Evolutionary conservation across 2,113 vertebrate species (phyloP), one percentile per base, ranked within the genome.

Genomic region (Scophthalmus maximus): DNA sequence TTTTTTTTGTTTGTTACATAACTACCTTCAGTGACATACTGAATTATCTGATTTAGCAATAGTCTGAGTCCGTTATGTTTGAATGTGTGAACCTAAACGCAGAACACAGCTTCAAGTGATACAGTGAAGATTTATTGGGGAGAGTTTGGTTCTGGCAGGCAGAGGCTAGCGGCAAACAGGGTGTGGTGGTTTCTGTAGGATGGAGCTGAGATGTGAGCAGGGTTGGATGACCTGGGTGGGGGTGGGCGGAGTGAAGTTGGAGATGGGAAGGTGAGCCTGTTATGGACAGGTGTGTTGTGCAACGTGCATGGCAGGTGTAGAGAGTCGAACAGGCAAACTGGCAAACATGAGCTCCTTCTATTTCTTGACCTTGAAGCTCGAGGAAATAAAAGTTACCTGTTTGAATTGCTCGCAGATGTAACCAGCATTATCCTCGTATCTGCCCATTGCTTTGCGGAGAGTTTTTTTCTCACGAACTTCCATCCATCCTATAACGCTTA

Each of bases 61-160:
- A 49, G 11, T 11, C 2, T 9, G 20, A 49, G 11, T 12, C 2
- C 10, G 20, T 23, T 49, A 23, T 49, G 20, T 49, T 8, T 49
- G n/a, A 49, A 23, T 49, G 46, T 49, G 46, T 49, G 20, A 49
- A 10, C 9, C 20, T 49, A 11, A 49, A 10, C 10, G 10, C 46
- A 49, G 46, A 20, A 23, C 46, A 49, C 46, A 49, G 46, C 20
- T 49, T 49, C 8, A 49, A 49, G 46, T 49, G 46, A 49, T 49
- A 49, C 22, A 49, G 46, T 22, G 46, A 49, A 49, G 20, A 49
- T 22, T 49, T 49, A 49, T 49, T 49, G 46, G 2, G 10, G 20
- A 3, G 46, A 23, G 6, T 7, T n/a, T 17, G 2, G 18, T 18
- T 46, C 17, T 46, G 17, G 18, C 42, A 46, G 18, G 8, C 42